Percentiles rank a stretch among this genome's conserved stretches.
Evolutionary conservation across 2,888 invertebrate genomes (phyloP).

Genomic region (Girardia tigrina): DNA sequence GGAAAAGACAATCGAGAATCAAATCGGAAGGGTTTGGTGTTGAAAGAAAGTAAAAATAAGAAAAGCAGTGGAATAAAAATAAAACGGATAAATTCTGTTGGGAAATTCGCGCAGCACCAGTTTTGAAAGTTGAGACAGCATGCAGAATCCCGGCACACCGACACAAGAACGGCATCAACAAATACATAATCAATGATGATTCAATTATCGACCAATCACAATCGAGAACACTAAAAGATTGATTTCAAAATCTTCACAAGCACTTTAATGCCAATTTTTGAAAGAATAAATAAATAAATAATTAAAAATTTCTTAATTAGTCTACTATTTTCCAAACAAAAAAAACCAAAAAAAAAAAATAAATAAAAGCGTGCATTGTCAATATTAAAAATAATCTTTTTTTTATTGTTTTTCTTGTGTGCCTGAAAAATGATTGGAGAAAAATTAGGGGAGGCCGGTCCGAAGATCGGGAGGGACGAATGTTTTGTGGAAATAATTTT

Average conservation of each 20-base stretch:
- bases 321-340: not conserved
- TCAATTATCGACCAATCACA: not conserved
- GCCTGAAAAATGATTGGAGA: too few species aligned
- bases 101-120: conserved; percentile 11
- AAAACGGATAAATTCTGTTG: not conserved
- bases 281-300: not conserved
- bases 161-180: not conserved
- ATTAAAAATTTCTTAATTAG: not conserved
- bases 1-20: not conserved
- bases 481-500: too few species aligned
- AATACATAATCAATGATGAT: conserved; percentile 3
- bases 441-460: too few species aligned
- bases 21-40: not conserved
- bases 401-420: too few species aligned
- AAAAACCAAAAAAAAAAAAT: not conserved
- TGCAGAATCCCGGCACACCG: not conserved
- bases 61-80: not conserved
- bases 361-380: not conserved
- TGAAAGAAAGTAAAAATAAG: not conserved
- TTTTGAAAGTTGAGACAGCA: conserved; percentile 20
- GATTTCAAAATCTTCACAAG: conserved; percentile 18
- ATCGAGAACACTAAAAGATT: not conserved
- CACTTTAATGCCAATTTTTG: conserved; percentile 13
- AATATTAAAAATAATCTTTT: not conserved
- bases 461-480: too few species aligned